These are phyloP conservation scores for Elegia similella DNA, from an alignment of 2,888 invertebrate genomes.

Conservation along the genomic window DNA sequence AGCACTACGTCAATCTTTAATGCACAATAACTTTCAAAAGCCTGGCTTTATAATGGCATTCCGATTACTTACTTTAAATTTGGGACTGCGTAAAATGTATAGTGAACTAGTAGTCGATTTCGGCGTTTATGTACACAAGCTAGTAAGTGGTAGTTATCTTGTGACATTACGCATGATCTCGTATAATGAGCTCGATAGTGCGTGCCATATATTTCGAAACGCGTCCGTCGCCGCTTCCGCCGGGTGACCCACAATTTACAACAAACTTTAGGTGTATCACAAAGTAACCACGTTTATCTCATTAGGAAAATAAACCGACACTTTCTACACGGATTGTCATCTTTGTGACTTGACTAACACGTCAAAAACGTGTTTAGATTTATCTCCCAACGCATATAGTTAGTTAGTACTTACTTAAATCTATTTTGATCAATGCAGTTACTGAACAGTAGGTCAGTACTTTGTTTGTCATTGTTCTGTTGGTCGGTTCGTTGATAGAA, in stretches of 20 bases:
- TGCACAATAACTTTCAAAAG: too few species aligned
- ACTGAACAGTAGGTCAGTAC: too few species aligned
- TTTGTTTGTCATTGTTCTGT: too few species aligned
- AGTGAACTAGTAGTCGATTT: not conserved
- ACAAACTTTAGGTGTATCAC: conserved; percentile 40
- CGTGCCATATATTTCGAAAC: conserved; percentile 71
- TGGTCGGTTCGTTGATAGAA: too few species aligned
- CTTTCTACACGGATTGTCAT: conserved; percentile 10
- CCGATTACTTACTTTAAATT: too few species aligned
- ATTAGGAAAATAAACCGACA: conserved; percentile 14
- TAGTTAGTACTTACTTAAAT: too few species aligned
- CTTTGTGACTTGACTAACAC: conserved; percentile 7
- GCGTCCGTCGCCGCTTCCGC: conserved; percentile 70
- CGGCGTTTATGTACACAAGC: not conserved
- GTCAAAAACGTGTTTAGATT: too few species aligned
- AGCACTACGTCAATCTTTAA: too few species aligned
- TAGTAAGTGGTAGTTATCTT: conserved; percentile 35
- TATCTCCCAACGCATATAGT: too few species aligned
- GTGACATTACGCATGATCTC: conserved; percentile 57
- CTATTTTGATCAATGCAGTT: too few species aligned
- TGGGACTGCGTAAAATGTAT: too few species aligned
- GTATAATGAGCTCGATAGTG: conserved; percentile 67
- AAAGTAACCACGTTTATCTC: conserved; percentile 15
- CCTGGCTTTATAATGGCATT: too few species aligned
- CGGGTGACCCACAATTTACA: conserved; percentile 59